Percentiles rank a stretch among this genome's conserved stretches.
phyloP scores from a whole-genome alignment of 2,113 vertebrate species.

The Heliornis fulica region DNA sequence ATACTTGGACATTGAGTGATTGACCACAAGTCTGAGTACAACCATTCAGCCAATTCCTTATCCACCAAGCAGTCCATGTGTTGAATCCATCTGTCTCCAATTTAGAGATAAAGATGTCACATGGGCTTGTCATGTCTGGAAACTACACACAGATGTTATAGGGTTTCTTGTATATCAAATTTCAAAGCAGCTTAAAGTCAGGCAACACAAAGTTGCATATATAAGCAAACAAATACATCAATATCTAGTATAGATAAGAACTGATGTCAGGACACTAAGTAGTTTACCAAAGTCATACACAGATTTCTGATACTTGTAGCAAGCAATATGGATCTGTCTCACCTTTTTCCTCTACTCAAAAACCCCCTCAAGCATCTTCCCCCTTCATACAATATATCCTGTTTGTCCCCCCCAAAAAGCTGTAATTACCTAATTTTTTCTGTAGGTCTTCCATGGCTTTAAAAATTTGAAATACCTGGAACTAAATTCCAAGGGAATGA shows the following conservation, averaged over 20 bases:
- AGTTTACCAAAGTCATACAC: too few relatives aligned
- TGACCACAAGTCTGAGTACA: too few relatives aligned
- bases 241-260: background rate
- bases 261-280: background rate
- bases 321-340: background rate
- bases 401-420: background rate
- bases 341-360: background rate
- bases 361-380: background rate
- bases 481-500: background rate
- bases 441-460: background rate
- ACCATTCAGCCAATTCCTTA: too few relatives aligned
- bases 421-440: background rate
- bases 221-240: background rate
- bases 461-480: background rate
- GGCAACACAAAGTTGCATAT: background rate
- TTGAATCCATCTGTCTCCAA: too few relatives aligned
- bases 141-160: background rate
- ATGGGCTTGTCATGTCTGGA: background rate
- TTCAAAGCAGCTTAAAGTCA: background rate
- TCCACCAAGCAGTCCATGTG: too few relatives aligned
- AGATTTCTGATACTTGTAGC: too few relatives aligned
- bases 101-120: too few relatives aligned
- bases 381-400: background rate
- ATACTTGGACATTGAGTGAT: too few relatives aligned
- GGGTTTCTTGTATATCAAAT: background rate